Evolutionary conservation across 2,113 vertebrate genomes (phyloP), one percentile per base, ranked within the genome.

Genomic region (Pedetes capensis): DNA sequence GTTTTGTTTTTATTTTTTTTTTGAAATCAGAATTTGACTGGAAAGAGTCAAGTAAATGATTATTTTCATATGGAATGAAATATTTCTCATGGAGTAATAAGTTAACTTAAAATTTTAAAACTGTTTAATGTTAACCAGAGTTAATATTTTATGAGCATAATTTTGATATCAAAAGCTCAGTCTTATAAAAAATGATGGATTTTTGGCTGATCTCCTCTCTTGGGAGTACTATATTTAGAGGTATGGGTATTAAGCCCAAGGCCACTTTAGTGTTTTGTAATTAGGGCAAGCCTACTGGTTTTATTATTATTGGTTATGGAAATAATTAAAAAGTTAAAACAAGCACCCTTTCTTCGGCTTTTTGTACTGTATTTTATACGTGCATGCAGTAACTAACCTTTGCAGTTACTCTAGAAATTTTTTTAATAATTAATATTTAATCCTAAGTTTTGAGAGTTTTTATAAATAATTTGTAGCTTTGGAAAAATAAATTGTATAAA

Each of bases 41-140:
- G 39, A 88, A 69, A 91, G 32, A 20, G 91, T 61, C 47, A 85
- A 47, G n/a, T 69, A 49, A 80, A 64, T 92, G 37, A 61, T 93
- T 79, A 81, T 85, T 90, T 94, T 92, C 29, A 72, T 55, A 55
- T 94, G 63, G 29, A 82, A 68, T 95, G 32, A 87, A 89, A 37
- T 93, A 69, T 57, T 95, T 83, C 44, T 94, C 22, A 93, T 27
- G 72, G 32, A 95, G 59, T 55, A 82, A 93, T 80, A 51, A 69
- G 55, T 53, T 95, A 78, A 59, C 8, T 69, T 86, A 81, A 4
- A 74, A 72, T 55, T 78, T 51, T 64, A 71, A 87, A 82, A 47
- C 12, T 81, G 37, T 79, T 87, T 59, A 89, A 90, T 86, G 53
- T 37, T 47, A 14, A 80, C 42, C 51, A 63, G 27, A 88, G 16